Conservation (phyloP, 2,113 vertebrate species). For the Macquaria ambigua region DNA sequence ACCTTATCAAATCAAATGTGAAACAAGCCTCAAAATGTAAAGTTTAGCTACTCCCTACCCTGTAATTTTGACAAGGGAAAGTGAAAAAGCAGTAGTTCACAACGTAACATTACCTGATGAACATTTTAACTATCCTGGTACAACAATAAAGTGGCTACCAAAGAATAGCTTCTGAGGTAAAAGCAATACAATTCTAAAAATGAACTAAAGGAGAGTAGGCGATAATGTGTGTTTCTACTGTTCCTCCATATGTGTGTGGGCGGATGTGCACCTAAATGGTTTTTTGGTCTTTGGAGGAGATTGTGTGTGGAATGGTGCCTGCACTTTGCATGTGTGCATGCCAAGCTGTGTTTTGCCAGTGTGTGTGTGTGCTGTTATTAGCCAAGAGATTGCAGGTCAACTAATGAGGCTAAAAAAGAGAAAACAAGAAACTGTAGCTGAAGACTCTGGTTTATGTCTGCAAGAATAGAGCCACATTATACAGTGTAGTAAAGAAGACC, state of each 20-base stretch:
- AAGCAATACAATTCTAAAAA: neutral
- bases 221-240: slow-evolving; percentile 24
- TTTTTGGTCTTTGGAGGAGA: slow-evolving; percentile 36
- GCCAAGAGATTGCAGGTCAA: neutral
- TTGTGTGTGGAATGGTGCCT: slow-evolving; percentile 24
- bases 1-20: neutral
- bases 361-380: slow-evolving; percentile 27
- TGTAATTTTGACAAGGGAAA: neutral
- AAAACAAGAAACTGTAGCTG: neutral
- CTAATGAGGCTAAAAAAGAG: slow-evolving; percentile 9
- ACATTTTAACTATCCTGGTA: neutral
- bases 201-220: neutral
- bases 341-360: slow-evolving; percentile 9
- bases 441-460: neutral
- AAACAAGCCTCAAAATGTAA: neutral
- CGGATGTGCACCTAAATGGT: neutral
- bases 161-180: neutral
- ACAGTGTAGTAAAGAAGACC: neutral
- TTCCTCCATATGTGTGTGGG: slow-evolving; percentile 50
- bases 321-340: slow-evolving; percentile 9
- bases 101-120: neutral
- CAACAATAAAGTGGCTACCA: neutral
- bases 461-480: neutral
- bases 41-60: neutral
- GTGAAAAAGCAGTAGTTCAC: neutral